phyloP scores from a whole-genome alignment of 2,888 invertebrate species.

The Philereme transversata region DNA sequence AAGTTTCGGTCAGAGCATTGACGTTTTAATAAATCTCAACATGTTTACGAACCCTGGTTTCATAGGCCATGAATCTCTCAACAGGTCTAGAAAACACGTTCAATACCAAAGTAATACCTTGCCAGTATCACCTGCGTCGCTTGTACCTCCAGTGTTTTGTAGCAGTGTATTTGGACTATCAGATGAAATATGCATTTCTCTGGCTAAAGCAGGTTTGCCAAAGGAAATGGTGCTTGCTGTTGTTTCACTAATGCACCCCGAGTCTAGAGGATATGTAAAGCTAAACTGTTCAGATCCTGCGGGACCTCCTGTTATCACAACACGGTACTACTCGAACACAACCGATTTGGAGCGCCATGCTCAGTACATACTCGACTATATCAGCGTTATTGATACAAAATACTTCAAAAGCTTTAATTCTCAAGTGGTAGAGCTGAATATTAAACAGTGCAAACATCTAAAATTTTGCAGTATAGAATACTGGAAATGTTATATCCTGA shows the following conservation, averaged over 20 bases:
- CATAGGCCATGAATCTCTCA: constrained; percentile 47
- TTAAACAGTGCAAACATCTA: constrained; percentile 41
- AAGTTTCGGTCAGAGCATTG: constrained; percentile 36
- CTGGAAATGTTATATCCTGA: constrained; percentile 49
- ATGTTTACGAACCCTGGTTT: constrained; percentile 46
- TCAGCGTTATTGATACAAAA: constrained; percentile 43
- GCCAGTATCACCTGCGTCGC: constrained; percentile 42
- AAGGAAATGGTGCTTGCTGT: constrained; percentile 38
- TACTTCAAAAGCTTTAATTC: constrained; percentile 43
- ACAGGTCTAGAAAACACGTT: constrained; percentile 46
- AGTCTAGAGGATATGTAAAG: constrained; percentile 49
- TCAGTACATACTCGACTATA: constrained; percentile 40
- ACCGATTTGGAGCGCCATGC: constrained; percentile 47
- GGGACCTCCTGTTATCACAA: constrained; percentile 42
- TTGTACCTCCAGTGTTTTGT: constrained; percentile 42
- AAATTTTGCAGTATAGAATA: constrained; percentile 43
- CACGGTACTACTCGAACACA: constrained; percentile 41
- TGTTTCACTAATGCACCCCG: constrained; percentile 44
- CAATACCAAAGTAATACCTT: constrained; percentile 51
- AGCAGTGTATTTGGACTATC: constrained; percentile 28
- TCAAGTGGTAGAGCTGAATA: constrained; percentile 36
- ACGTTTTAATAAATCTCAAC: constrained; percentile 34
- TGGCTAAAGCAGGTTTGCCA: constrained; percentile 36
- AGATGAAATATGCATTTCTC: constrained; percentile 40
- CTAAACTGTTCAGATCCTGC: constrained; percentile 44